Evolutionary conservation across 1,140 invertebrate species (phyloP), one percentile per base, ranked within the genome.

Genomic region (Parapsyche elsis): DNA sequence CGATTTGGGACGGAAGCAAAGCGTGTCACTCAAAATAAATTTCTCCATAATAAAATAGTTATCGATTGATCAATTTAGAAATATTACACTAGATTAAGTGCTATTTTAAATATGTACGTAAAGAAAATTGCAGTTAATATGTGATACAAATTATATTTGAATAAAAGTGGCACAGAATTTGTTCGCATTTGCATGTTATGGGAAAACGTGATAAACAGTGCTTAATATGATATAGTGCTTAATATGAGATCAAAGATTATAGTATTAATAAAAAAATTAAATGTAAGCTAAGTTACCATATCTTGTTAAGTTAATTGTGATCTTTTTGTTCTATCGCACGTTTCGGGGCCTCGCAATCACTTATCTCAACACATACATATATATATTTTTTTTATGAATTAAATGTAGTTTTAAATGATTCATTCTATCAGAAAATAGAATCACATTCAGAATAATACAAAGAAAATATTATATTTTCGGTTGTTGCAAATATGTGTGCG

Each of bases 291-390:
- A 19, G 57, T 16, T 21, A 75, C 44, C 19, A 44, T 71, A 38
- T 38, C 80, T 81, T 75, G 61, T 81, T 53, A 81, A 81, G 80
- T 78, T 23, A 38, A 4, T 59, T 81, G 80, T 81, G 80, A 81
- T 81, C 77, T 38, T 78, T 38, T 46, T 67, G 12, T 10, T 12
- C 24, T 30, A 10, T 64, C 70, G 73, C 80, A 78, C 71, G 21
- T 79, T 80, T 79, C 59, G 71, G 16, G 45, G 78, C 81, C 78
- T 79, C 81, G 81, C 81, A 53, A 76, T 82, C 81, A 80, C 81
- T 82, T 82, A 82, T 82, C 81, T 80, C 49, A 79, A 67, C 75
- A 74, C 67, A 57, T 71, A 30, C 12, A 71, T 24, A 12, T 71
- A n/a, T 26, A 71, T 26, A 38, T 26, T 1, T 67, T 67, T 67